phyloP scores from a whole-genome alignment of 2,888 invertebrate genomes.

The Sussaba pulchella region DNA sequence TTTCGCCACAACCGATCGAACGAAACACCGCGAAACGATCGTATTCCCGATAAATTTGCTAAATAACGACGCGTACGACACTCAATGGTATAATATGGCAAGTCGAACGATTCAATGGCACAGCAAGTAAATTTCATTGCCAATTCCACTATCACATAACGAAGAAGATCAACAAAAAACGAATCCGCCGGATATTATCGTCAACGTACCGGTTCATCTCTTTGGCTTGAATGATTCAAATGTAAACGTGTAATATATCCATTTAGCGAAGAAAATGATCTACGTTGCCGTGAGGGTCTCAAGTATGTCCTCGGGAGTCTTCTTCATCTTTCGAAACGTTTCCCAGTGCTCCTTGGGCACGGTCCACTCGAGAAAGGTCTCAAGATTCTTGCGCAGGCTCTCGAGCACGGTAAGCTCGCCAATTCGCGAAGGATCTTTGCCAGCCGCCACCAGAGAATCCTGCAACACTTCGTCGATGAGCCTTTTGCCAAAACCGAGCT shows the following conservation, averaged over 20 bases:
- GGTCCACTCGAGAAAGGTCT: conserved; percentile 92
- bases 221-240: conserved; percentile 57
- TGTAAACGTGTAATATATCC: no score
- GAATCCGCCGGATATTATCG: conserved; percentile 44
- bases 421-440: conserved; percentile 88
- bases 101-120: conserved; percentile 72
- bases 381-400: conserved; percentile 90
- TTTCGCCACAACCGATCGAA: conserved; percentile 30
- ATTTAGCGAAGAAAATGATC: conserved; percentile 32
- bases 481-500: conserved; percentile 90
- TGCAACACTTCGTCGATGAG: conserved; percentile 93
- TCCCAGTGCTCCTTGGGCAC: conserved; percentile 92
- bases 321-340: conserved; percentile 90
- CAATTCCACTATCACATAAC: conserved; percentile 48
- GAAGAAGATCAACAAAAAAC: conserved; percentile 48
- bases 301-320: conserved; percentile 91
- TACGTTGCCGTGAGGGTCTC: conserved; percentile 88
- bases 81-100: conserved; percentile 73
- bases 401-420: conserved; percentile 86
- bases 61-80: conserved; percentile 64
- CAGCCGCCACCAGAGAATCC: conserved; percentile 91
- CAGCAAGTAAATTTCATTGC: conserved; percentile 55
- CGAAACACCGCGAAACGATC: conserved; percentile 27
- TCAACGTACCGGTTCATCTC: conserved; percentile 27
- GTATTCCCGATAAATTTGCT: conserved; percentile 43